These are phyloP conservation scores for Xanthostigma xanthostigma DNA, from an alignment of 2,888 invertebrate species.

Conservation along the genomic window DNA sequence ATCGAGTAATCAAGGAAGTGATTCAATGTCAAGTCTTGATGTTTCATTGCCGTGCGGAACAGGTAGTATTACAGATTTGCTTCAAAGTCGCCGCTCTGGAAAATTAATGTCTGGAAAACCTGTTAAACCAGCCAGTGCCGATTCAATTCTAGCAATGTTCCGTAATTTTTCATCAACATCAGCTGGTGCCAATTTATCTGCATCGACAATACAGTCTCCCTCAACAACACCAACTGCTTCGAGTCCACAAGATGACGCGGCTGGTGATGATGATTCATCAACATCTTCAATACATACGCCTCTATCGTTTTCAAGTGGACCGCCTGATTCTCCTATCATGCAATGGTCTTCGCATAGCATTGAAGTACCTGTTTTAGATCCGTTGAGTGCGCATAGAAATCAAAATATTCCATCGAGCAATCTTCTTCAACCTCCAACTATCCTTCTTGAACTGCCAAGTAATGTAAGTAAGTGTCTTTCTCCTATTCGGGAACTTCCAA, in stretches of 20 bases:
- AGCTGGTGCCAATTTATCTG: conserved; percentile 39
- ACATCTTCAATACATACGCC: conserved; percentile 49
- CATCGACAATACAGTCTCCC: conserved; percentile 47
- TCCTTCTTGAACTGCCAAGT: conserved; percentile 61
- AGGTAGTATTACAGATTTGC: conserved; percentile 33
- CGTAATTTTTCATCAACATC: conserved; percentile 52
- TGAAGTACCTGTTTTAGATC: conserved; percentile 49
- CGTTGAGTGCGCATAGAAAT: conserved; percentile 49
- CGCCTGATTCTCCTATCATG: conserved; percentile 46
- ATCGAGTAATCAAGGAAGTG: conserved; percentile 61
- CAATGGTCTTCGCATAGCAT: conserved; percentile 29
- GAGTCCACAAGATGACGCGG: conserved; percentile 57
- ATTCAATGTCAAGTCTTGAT: conserved; percentile 60
- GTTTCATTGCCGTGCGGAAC: conserved; percentile 45
- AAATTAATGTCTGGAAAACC: conserved; percentile 27
- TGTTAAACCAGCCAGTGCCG: conserved; percentile 59
- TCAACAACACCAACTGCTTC: conserved; percentile 60
- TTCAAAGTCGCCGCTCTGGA: conserved; percentile 21
- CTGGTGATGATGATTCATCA: conserved; percentile 54
- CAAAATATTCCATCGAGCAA: conserved; percentile 37
- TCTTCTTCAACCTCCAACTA: conserved; percentile 55
- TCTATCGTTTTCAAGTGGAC: conserved; percentile 39
- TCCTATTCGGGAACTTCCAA: conserved; percentile 63
- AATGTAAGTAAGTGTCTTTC: conserved; percentile 63
- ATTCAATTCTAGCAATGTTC: conserved; percentile 67